Percentiles rank a stretch among this genome's conserved stretches.
phyloP scores from a whole-genome alignment of 35 echinoderm and acorn worm genomes.

The Apostichopus californicus region DNA sequence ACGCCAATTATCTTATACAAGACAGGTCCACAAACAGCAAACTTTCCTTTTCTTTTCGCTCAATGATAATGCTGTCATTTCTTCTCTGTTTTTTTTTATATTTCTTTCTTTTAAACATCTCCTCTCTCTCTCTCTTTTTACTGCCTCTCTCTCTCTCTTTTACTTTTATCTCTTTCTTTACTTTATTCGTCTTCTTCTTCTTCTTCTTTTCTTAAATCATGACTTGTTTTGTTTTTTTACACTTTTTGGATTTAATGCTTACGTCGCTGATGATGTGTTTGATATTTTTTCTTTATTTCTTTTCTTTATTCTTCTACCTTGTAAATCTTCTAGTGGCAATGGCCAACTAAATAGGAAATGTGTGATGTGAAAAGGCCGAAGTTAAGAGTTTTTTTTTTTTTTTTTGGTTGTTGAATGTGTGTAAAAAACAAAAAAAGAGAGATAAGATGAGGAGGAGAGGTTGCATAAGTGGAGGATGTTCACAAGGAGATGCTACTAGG shows the following conservation, averaged over 20 bases:
- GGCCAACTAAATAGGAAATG: neutral
- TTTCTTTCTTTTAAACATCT: neutral
- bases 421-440: neutral
- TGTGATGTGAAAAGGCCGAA: slow-evolving; percentile 1
- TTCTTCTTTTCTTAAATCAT: neutral
- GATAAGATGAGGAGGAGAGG: neutral
- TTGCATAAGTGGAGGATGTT: neutral
- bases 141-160: neutral
- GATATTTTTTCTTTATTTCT: neutral
- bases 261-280: neutral
- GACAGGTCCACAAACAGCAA: slow-evolving; percentile 31
- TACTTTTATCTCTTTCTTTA: neutral
- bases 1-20: slow-evolving; percentile 41
- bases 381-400: neutral
- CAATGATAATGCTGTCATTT: slow-evolving; percentile 22
- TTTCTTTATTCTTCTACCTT: neutral
- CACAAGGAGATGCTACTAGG: slow-evolving; percentile 16
- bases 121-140: neutral
- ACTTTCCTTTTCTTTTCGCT: neutral
- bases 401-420: neutral
- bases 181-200: neutral
- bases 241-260: neutral
- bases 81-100: neutral
- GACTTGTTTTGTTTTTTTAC: neutral
- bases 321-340: slow-evolving; percentile 26